Percentiles rank a stretch among this genome's conserved stretches.
phyloP scores from a whole-genome alignment of 2,888 invertebrate genomes.

The Kryphioiulus occultus region DNA sequence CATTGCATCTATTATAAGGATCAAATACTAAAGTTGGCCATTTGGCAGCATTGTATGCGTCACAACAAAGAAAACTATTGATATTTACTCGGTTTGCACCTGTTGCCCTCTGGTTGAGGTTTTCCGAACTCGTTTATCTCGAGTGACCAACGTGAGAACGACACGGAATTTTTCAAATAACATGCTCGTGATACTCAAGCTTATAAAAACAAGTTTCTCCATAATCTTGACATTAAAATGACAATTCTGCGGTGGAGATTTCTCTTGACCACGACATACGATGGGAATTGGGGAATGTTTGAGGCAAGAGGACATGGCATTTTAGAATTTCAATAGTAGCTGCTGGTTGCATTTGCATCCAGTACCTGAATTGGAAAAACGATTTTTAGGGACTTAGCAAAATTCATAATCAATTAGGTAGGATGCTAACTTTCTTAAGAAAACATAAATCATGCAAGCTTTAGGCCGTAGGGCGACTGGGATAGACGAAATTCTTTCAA shows the following conservation, averaged over 20 bases:
- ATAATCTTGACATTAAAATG: background rate
- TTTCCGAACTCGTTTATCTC: background rate
- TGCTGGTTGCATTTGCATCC: background rate
- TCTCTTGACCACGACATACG: slow-evolving; percentile 9
- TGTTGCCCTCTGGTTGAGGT: background rate
- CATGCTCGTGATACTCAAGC: background rate
- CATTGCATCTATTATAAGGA: background rate
- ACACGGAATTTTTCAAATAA: background rate
- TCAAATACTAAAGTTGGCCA: background rate
- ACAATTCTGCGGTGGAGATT: background rate
- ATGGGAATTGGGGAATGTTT: background rate
- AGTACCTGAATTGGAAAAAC: background rate
- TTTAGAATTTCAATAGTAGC: background rate
- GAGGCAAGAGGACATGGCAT: background rate
- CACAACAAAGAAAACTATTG: background rate
- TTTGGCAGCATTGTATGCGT: background rate
- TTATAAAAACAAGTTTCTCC: slow-evolving; percentile 2
- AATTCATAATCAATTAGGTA: background rate
- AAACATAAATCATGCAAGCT: background rate
- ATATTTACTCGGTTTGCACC: background rate
- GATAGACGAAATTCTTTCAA: background rate
- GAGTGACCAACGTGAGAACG: slow-evolving; percentile 23
- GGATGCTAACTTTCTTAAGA: background rate
- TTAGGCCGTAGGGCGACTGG: background rate
- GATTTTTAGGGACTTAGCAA: background rate